A percentile compares a stretch with the other conserved stretches of the same genome.
Evolutionary conservation across 2,113 vertebrate genomes (phyloP).

Genomic region (Euleptes europaea): DNA sequence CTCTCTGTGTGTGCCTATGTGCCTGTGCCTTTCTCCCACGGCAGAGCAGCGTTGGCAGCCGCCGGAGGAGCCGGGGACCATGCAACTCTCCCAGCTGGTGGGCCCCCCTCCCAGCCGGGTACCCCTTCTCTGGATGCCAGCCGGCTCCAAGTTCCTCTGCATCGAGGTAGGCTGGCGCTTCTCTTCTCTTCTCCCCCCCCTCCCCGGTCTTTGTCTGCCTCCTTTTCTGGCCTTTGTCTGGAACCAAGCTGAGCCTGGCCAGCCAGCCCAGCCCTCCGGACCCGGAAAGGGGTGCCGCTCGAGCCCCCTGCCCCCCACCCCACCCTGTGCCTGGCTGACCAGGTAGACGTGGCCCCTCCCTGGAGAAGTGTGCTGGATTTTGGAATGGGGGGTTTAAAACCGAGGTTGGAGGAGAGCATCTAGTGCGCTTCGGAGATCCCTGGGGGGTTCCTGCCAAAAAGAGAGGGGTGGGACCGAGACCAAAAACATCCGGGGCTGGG

Average conservation of each 20-base stretch:
- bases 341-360: not conserved
- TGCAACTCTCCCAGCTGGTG: slow-evolving; percentile 62
- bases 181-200: not conserved
- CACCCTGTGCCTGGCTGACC: not conserved
- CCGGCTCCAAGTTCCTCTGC: slow-evolving; percentile 63
- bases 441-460: not conserved
- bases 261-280: too few species aligned
- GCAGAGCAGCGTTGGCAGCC: not conserved
- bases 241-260: not conserved
- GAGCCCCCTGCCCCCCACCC: not conserved
- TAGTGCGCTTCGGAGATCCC: not conserved
- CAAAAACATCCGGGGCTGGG: not conserved
- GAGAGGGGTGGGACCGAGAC: not conserved
- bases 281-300: not conserved
- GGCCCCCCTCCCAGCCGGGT: slow-evolving; percentile 51
- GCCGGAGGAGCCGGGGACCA: slow-evolving; percentile 34
- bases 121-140: slow-evolving; percentile 60
- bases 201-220: not conserved
- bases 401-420: not conserved
- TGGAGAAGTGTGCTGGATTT: not conserved
- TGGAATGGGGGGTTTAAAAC: too few species aligned
- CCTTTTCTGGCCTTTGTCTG: slow-evolving; percentile 35
- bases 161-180: slow-evolving; percentile 51
- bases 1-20: not conserved
- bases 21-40: not conserved